These are phyloP conservation scores for Apocheima hispidaria DNA, from an alignment of 2,888 invertebrate species.

Conservation along the genomic window DNA sequence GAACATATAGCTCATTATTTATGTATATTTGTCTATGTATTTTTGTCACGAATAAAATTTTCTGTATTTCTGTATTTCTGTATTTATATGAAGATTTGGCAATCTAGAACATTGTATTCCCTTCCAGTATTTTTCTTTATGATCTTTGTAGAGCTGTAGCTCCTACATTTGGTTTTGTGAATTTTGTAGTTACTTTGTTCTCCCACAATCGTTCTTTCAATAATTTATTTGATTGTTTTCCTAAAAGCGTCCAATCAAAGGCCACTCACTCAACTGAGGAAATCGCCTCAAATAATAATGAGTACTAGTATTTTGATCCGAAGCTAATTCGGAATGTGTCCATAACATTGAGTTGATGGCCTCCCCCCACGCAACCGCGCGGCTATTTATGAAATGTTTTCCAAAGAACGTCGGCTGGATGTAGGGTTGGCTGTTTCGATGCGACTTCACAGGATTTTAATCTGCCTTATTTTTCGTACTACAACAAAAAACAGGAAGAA, in stretches of 20 bases:
- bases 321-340: conserved; percentile 66
- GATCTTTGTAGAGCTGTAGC: no score
- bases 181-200: not conserved
- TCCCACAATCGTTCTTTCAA: no score
- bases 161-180: not conserved
- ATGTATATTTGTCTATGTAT: no score
- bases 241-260: not conserved
- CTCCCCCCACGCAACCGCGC: conserved; percentile 74
- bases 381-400: conserved; percentile 64
- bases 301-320: conserved; percentile 38
- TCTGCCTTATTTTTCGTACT: no score
- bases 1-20: no score
- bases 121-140: no score
- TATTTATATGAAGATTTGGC: no score
- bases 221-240: not conserved
- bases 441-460: not conserved
- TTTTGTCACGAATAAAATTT: no score
- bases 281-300: conserved; percentile 13
- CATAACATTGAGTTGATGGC: conserved; percentile 70
- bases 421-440: conserved; percentile 32
- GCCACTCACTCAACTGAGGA: conserved; percentile 4
- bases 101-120: no score
- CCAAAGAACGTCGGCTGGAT: conserved; percentile 37
- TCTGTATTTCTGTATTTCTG: no score
- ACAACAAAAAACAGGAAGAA: no score